Percentiles rank a stretch among this genome's conserved stretches.
Conservation (phyloP, 2,797 vertebrate species). For the Numenius phaeopus region DNA sequence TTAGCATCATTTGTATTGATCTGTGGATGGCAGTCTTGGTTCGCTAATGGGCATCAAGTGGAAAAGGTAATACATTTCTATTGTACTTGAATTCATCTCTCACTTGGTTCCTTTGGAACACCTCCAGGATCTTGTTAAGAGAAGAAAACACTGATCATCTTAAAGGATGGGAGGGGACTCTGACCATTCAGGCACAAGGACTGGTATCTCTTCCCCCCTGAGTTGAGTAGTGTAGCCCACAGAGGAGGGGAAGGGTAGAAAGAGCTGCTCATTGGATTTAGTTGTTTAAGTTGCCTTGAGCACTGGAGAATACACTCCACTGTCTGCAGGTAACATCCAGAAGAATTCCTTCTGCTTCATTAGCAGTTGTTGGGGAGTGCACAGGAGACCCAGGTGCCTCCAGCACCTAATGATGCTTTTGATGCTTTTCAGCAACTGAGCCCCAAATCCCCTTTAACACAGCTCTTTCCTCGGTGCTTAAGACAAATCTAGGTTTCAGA, state of each 20-base stretch:
- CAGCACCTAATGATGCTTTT: not conserved
- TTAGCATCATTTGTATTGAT: not conserved
- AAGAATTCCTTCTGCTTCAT: not conserved
- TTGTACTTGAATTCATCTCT: not conserved
- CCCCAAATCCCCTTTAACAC: not conserved
- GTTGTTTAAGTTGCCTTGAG: not conserved
- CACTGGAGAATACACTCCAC: not conserved
- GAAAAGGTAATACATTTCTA: not conserved
- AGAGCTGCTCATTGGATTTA: not conserved
- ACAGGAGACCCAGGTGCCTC: not conserved
- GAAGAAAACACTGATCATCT: not conserved
- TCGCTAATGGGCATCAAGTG: not conserved
- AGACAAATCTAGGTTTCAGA: not conserved
- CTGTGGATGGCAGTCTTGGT: not conserved
- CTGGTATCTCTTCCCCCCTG: not conserved
- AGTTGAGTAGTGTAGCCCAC: not conserved
- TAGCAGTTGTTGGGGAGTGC: not conserved
- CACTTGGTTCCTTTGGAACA: not conserved
- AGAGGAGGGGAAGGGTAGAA: not conserved
- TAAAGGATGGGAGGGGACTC: not conserved
- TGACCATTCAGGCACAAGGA: not conserved
- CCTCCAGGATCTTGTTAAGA: conserved; percentile 53
- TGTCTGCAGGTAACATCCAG: not conserved
- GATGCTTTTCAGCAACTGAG: not conserved
- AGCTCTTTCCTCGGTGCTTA: not conserved